phyloP scores from a whole-genome alignment of 2,113 vertebrate genomes.

The Paralichthys olivaceus region DNA sequence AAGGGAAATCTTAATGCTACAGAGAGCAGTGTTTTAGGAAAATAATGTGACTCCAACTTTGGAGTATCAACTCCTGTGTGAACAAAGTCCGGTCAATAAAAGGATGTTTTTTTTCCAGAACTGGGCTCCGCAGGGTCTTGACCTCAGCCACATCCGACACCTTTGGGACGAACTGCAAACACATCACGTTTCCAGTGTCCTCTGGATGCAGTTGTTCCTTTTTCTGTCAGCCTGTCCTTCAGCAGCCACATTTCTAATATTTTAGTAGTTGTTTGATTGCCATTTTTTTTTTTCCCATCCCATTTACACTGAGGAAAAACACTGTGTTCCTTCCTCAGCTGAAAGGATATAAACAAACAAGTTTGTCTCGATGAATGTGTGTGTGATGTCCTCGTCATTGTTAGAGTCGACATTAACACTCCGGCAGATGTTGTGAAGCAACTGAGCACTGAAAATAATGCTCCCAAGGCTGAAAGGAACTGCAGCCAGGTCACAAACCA shows the following conservation, averaged over 20 bases:
- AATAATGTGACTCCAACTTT: not conserved
- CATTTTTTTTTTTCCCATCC: too few species aligned
- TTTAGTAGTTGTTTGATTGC: not conserved
- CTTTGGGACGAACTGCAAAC: not conserved
- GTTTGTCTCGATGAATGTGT: not conserved
- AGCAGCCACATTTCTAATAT: slow-evolving; percentile 1
- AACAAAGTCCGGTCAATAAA: not conserved
- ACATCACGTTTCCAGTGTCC: not conserved
- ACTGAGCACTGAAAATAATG: not conserved
- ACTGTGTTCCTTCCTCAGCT: too few species aligned
- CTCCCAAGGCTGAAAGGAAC: slow-evolving; percentile 1
- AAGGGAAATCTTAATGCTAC: not conserved
- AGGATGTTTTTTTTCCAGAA: not conserved
- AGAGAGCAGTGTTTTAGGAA: not conserved
- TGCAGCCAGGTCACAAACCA: slow-evolving; percentile 5
- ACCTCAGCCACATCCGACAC: not conserved
- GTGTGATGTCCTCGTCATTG: not conserved
- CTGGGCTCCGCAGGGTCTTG: not conserved
- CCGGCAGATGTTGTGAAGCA: not conserved
- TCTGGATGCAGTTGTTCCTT: not conserved
- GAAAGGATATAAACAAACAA: not conserved
- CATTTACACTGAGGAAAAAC: too few species aligned
- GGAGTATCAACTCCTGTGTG: not conserved
- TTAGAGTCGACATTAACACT: not conserved
- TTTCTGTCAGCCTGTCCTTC: not conserved